Evolutionary conservation across 2,888 invertebrate species (phyloP).

Genomic region (Nycteola revayana): DNA sequence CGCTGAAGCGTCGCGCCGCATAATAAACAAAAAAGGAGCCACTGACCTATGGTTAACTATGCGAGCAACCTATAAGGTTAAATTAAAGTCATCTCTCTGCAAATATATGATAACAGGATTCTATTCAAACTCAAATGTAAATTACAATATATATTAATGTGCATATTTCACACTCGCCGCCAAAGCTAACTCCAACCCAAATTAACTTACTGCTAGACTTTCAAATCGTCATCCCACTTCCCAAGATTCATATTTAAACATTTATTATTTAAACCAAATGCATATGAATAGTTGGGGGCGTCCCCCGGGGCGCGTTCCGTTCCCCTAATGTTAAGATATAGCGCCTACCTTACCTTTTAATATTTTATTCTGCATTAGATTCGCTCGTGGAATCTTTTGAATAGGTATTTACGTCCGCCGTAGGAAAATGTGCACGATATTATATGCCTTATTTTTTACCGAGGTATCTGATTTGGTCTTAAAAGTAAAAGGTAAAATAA

Average conservation of each 20-base stretch:
- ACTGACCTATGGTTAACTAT: too few relatives aligned
- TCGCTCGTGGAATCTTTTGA: slow-evolving; percentile 20
- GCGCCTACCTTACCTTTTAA: slow-evolving; percentile 34
- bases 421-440: neutral
- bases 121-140: too few relatives aligned
- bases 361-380: slow-evolving; percentile 40
- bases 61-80: too few relatives aligned
- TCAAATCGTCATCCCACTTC: neutral
- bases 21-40: too few relatives aligned
- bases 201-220: neutral
- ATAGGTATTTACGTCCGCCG: neutral
- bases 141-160: too few relatives aligned
- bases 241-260: slow-evolving; percentile 26
- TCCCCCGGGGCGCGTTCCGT: slow-evolving; percentile 22
- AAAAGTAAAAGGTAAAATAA: too few relatives aligned
- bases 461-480: too few relatives aligned
- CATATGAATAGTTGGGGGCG: slow-evolving; percentile 30
- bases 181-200: neutral
- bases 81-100: too few relatives aligned
- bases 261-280: slow-evolving; percentile 43
- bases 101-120: too few relatives aligned
- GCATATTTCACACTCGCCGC: too few relatives aligned
- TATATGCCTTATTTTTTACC: neutral
- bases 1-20: too few relatives aligned
- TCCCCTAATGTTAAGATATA: slow-evolving; percentile 32